Base-by-base conservation (phyloP, 2,888 invertebrate species). In the Polylopha cassiicola region DNA sequence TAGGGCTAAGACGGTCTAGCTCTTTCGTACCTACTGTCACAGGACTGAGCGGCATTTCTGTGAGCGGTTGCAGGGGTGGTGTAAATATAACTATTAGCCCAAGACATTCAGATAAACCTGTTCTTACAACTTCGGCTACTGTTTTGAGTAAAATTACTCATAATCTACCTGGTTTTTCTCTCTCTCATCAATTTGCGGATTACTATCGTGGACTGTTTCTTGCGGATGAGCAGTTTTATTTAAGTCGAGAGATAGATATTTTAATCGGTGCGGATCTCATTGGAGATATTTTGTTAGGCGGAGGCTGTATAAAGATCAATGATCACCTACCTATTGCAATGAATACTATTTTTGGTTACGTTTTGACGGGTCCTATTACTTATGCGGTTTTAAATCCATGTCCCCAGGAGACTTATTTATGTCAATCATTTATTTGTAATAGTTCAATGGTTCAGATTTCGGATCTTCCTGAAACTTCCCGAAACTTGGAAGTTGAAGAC, bases 401-500 rank as follows among this genome's bases (percentile, higher is more conserved):
- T 23, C 23, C 23, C 3, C 11, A 23, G 7, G 23, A 10, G 23
- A 10, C 23, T n/a, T 8, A 8, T 3, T 9, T 22, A 4, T 22
- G 9, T 22, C 22, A 22, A 8, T 9, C 22, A 3, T 23, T 23
- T 13, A 11, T 23, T 11, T 11, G 11, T 23, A 23, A 23, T 4
- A 23, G 11, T 3, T 11, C 23, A 6, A 23, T 13, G 11, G 23
- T 11, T 9, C 27, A 27, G 9, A 27, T 27, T 2, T 8, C 16
- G 8, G 27, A 27, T n/a, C n/a, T n/a, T n/a, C n/a, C n/a, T n/a
- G n/a, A n/a, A n/a, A n/a, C n/a, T n/a, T n/a, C n/a, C n/a, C n/a
- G n/a, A 9, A 8, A 16, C n/a, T 27, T 27, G 27, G 16, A 27
- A 27, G 16, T 27, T 1, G 27, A 27, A 9, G 27, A 27, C 15